phyloP scores from a whole-genome alignment of 2,888 invertebrate genomes.

The Tetragnatha montana region DNA sequence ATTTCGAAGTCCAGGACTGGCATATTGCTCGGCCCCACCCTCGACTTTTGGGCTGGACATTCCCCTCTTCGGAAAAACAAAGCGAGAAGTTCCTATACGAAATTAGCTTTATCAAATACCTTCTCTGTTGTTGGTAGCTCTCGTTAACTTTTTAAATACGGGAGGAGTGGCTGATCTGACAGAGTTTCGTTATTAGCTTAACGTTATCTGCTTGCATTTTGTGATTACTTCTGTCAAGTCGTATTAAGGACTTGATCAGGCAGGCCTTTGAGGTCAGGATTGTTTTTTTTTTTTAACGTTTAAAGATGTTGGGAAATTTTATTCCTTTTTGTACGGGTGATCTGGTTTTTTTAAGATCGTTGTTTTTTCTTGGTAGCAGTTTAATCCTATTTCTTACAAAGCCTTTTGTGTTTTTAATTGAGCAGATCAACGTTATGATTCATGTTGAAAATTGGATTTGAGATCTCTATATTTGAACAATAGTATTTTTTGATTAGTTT shows the following conservation, averaged over 20 bases:
- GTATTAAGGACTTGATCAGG: slow-evolving; percentile 47
- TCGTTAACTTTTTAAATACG: slow-evolving; percentile 32
- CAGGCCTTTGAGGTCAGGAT: slow-evolving; percentile 5
- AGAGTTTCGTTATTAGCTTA: slow-evolving; percentile 42
- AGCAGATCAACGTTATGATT: too few species aligned
- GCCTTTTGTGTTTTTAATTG: too few species aligned
- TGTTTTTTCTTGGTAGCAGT: too few species aligned
- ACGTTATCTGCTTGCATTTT: slow-evolving; percentile 37
- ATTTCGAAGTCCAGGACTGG: slow-evolving; percentile 9
- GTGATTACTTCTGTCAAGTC: slow-evolving; percentile 54
- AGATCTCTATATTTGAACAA: too few species aligned
- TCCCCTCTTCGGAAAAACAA: slow-evolving; percentile 32
- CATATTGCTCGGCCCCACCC: slow-evolving; percentile 47
- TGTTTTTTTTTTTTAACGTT: slow-evolving; percentile 12
- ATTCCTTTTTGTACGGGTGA: too few species aligned
- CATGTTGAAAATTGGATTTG: too few species aligned
- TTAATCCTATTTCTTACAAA: too few species aligned
- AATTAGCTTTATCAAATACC: slow-evolving; percentile 51
- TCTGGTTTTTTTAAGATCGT: too few species aligned
- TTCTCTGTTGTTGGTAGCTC: slow-evolving; percentile 19
- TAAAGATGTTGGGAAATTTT: background rate
- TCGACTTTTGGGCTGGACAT: slow-evolving; percentile 23
- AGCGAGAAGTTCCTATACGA: slow-evolving; percentile 34
- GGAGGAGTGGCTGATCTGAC: slow-evolving; percentile 39
- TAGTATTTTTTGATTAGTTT: too few species aligned